phyloP scores from a whole-genome alignment of 2,113 vertebrate species.

The Todiramphus chloris region DNA sequence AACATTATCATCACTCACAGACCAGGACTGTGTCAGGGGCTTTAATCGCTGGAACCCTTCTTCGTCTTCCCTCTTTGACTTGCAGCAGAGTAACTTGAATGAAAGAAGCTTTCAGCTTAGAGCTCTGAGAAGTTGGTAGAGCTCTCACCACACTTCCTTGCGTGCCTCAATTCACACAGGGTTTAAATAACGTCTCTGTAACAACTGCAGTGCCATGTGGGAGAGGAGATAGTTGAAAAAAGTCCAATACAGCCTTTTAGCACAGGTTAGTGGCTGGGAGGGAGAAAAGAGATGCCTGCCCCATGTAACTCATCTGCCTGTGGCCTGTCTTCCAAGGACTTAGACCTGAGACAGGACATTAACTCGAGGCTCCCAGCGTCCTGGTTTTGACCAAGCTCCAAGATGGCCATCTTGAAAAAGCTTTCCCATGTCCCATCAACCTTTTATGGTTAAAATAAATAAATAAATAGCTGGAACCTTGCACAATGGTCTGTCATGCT shows the following conservation, averaged over 20 bases:
- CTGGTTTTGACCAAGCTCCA: not conserved
- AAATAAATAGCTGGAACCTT: not conserved
- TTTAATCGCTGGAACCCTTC: constrained; percentile 20
- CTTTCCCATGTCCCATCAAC: not conserved
- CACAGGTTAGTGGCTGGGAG: not conserved
- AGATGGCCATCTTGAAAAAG: not conserved
- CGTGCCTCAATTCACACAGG: not conserved
- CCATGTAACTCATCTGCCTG: not conserved
- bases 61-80: constrained; percentile 11
- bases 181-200: not conserved
- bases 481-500: not conserved
- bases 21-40: not conserved
- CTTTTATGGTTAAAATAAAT: not conserved
- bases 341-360: not conserved
- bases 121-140: not conserved
- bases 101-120: not conserved
- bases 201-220: not conserved
- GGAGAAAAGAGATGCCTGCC: not conserved
- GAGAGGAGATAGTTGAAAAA: not conserved
- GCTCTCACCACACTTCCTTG: not conserved
- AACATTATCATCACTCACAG: not conserved
- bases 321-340: not conserved
- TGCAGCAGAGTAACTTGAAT: not conserved
- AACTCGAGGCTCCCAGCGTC: not conserved
- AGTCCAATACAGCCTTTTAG: not conserved